These are phyloP conservation scores for Laothoe populi DNA, from an alignment of 2,888 invertebrate species.

Conservation along the genomic window DNA sequence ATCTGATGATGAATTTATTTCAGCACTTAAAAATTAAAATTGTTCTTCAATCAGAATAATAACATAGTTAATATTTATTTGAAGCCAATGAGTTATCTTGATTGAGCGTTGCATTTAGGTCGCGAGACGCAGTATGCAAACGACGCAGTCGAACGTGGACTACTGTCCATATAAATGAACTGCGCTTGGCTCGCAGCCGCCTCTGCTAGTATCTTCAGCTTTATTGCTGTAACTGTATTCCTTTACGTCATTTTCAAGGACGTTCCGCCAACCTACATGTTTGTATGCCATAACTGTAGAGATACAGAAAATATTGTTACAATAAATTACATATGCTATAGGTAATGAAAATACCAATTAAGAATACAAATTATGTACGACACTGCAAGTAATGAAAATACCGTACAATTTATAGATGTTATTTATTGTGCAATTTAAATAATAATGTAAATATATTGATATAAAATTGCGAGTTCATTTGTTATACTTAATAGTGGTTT, in stretches of 20 bases:
- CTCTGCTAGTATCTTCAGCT: slow-evolving; percentile 33
- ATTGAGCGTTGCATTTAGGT: slow-evolving; percentile 9
- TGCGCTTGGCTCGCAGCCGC: slow-evolving; percentile 9
- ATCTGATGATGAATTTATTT: neutral
- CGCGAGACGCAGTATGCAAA: slow-evolving; percentile 22
- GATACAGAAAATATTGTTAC: slow-evolving; percentile 17
- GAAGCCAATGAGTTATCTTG: slow-evolving; percentile 4
- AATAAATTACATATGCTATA: neutral
- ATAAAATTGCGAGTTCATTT: no score
- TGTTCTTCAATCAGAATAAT: neutral
- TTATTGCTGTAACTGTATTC: slow-evolving; percentile 44
- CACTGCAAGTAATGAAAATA: no score
- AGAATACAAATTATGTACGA: no score
- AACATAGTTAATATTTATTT: neutral
- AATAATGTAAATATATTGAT: no score
- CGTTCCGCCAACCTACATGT: slow-evolving; percentile 40
- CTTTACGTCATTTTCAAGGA: slow-evolving; percentile 55
- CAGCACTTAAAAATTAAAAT: neutral
- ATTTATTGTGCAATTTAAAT: no score
- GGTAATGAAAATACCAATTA: neutral
- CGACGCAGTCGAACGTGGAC: slow-evolving; percentile 18
- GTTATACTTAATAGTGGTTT: no score
- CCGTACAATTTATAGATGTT: no score
- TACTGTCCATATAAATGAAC: slow-evolving; percentile 22
- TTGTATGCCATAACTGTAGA: slow-evolving; percentile 28